These are phyloP conservation scores for Marmota flaviventris DNA, from an alignment of 2,113 vertebrate genomes.

Conservation along the genomic window DNA sequence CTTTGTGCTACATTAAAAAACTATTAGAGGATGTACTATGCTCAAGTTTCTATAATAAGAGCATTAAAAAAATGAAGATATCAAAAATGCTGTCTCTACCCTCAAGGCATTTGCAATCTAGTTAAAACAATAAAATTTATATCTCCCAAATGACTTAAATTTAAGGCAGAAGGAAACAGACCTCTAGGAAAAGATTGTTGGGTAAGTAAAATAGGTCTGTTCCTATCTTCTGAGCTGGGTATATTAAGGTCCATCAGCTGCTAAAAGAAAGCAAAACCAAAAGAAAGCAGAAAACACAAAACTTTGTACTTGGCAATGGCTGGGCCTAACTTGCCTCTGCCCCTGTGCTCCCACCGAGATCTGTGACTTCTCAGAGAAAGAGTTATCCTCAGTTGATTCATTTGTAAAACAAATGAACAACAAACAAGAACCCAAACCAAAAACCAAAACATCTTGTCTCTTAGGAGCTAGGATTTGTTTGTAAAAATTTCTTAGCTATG, in stretches of 20 bases:
- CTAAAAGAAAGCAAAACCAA: background rate
- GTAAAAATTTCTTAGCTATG: background rate
- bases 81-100: conserved; percentile 6
- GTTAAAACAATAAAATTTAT: conserved; percentile 49
- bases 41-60: conserved; percentile 40
- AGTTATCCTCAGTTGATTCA: background rate
- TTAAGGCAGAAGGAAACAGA: background rate
- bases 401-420: background rate
- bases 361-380: background rate
- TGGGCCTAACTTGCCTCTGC: background rate
- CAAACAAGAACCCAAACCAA: background rate
- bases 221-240: background rate
- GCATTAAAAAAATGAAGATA: conserved; percentile 16
- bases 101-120: background rate
- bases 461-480: background rate
- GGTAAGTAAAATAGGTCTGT: background rate
- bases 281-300: background rate
- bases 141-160: background rate
- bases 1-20: conserved; percentile 56
- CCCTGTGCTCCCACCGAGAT: background rate
- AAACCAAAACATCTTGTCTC: background rate
- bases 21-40: background rate
- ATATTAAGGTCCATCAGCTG: background rate
- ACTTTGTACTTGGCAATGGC: no score
- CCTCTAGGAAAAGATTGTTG: background rate